These are phyloP conservation scores for Sisor rabdophorus DNA, from an alignment of 2,113 vertebrate genomes.

Conservation along the genomic window DNA sequence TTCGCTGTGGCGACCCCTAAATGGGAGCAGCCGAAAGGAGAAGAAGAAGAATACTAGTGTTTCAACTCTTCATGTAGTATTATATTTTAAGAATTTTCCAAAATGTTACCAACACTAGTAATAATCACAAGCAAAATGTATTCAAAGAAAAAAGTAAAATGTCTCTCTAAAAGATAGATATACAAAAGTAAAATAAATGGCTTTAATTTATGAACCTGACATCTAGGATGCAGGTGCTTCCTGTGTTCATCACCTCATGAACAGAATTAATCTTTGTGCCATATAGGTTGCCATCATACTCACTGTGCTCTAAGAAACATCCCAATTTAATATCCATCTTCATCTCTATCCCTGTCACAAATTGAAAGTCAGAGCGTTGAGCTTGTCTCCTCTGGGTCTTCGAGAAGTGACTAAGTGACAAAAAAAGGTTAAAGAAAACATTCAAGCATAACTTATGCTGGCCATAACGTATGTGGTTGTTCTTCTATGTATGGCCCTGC, in stretches of 20 bases:
- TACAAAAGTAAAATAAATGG: neutral
- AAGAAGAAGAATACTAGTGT: no score
- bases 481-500: no score
- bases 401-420: conserved; percentile 82
- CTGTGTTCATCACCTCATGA: conserved; percentile 86
- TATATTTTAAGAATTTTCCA: no score
- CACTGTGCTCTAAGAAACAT: conserved; percentile 92
- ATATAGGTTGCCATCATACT: conserved; percentile 96
- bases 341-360: conserved; percentile 89
- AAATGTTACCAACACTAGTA: neutral
- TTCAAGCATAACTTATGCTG: neutral
- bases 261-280: conserved; percentile 97
- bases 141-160: neutral
- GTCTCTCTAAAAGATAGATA: no score
- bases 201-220: conserved; percentile 77
- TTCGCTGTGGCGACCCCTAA: neutral
- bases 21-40: no score
- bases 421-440: neutral
- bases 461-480: no score
- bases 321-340: conserved; percentile 89
- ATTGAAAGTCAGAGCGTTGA: conserved; percentile 91
- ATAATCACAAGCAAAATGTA: neutral
- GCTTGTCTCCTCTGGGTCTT: conserved; percentile 87
- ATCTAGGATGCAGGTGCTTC: conserved; percentile 93
- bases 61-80: neutral